Base-by-base conservation (phyloP, 2,888 invertebrate genomes). In the Buathra laborator region DNA sequence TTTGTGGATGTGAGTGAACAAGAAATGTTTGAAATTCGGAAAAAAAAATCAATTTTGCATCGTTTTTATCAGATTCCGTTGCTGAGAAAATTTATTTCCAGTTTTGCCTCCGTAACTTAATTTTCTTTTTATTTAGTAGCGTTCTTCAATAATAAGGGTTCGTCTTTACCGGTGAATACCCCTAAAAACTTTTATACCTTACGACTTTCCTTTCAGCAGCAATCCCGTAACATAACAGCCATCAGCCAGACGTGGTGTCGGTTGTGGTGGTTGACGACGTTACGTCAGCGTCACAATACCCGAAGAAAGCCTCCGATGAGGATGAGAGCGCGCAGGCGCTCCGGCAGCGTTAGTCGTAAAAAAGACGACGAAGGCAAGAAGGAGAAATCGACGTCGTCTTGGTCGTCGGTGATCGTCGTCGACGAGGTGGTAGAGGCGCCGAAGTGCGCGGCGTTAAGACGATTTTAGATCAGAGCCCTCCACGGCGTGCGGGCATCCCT, bases 401-500 rank as follows among this genome's bases (percentile, higher is more conserved):
- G 84, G 74, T 83, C 78, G 86, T 75, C 59, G 80, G 75, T 72
- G 79, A 77, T 85, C 82, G 83, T 83, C 82, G 85, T 83, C 83
- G 83, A 44, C 85, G 83, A 83, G 85, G 85, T 80, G 79, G 83
- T 80, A 83, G 32, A 80, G 85, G 85, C 85, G 82, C 83, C 87
- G 86, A 64, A 83, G 87, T 83, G 87, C 83, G 85, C 87, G 85
- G 84, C 86, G 83, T 87, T 79, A 74, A 84, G 87, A 88, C 88
- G 87, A 67, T 88, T 88, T 88, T 88, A 88, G 88, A 88, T 84
- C 86, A 83, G 84, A 85, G 85, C 86, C 87, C 87, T 85, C 87
- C 81, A 76, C 86, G 76, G 75, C 72, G 78, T 81, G 81, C 78
- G 81, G 72, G 43, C 75, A 82, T 76, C 82, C 76, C 72, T 62